Evolutionary conservation across 2,888 invertebrate species (phyloP).

Genomic region (Cyclophora albipunctata): DNA sequence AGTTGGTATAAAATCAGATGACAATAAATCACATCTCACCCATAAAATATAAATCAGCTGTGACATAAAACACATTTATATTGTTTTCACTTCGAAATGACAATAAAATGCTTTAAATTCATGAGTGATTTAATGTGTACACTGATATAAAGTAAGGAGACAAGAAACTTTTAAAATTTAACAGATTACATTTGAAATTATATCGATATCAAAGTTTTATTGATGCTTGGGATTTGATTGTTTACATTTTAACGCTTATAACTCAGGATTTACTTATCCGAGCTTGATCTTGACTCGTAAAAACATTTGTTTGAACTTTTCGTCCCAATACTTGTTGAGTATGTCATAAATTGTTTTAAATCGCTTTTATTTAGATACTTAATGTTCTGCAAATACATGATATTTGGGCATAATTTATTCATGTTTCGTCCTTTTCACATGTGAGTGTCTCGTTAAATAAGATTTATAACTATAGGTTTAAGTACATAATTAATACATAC

Average conservation of each 20-base stretch:
- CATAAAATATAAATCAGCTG: slow-evolving; percentile 70
- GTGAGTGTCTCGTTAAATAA: too few species aligned
- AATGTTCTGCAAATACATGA: slow-evolving; percentile 5
- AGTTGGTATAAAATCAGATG: slow-evolving; percentile 59
- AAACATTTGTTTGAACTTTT: too few species aligned
- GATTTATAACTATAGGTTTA: too few species aligned
- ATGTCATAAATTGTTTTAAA: background rate
- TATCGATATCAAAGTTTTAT: slow-evolving; percentile 47
- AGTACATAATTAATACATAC: too few species aligned
- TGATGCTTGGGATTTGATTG: slow-evolving; percentile 37
- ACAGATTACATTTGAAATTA: slow-evolving; percentile 35
- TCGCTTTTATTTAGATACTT: slow-evolving; percentile 33
- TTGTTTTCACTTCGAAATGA: slow-evolving; percentile 70
- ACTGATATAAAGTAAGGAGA: slow-evolving; percentile 43
- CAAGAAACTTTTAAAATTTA: slow-evolving; percentile 37
- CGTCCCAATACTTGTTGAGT: too few species aligned
- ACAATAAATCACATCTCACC: slow-evolving; percentile 68
- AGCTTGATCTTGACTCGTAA: slow-evolving; percentile 2
- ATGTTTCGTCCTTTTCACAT: too few species aligned
- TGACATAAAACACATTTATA: slow-evolving; percentile 71
- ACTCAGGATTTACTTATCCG: slow-evolving; percentile 16
- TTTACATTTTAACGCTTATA: slow-evolving; percentile 22
- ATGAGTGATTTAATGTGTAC: slow-evolving; percentile 65
- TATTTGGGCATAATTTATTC: too few species aligned
- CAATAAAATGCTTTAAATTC: slow-evolving; percentile 70